Base-by-base conservation (phyloP, 2,888 invertebrate species). In the Bellardia bayeri region DNA sequence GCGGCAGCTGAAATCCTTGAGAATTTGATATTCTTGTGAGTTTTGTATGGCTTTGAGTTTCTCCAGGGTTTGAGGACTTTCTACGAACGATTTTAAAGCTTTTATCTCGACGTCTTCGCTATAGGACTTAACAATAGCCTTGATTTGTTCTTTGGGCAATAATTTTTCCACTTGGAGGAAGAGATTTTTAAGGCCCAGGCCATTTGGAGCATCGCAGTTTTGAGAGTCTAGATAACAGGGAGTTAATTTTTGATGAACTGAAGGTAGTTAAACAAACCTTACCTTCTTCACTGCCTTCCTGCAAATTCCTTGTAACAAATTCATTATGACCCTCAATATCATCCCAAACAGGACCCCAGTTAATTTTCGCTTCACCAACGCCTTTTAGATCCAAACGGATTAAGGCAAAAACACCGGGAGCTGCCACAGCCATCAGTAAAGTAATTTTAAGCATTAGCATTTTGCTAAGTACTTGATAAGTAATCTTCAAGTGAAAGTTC, bases 101-200 rank as follows among this genome's bases (percentile, higher is more conserved):
- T 51, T 82, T 13, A 92, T 89, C 71, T 92, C 90, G 0, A 86
- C 72, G 84, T 92, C 92, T 23, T 90, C 83, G 9, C 85, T 63
- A 16, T 85, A 84, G 9, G 90, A 90, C 74, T 90, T 87, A 4
- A 88, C 87, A 54, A 91, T 75, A 3, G 90, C 89, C n/a, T 89
- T 90, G 1, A 92, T 83, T 2, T 88, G 83, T 0, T 88, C 72
- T 11, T 79, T 78, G 0, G 92, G 92, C 68, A 92, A 14, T 7
- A 91, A 13, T 0, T 89, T 79, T 2, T 90, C 88, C 0, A 90
- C 90, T 68, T 90, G 89, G 0, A 81, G 82, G 6, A 92, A 81
- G 7, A 92, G 89, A 40, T 90, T 88, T 30, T 88, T 86, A 9
- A 92, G 78, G 0, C 91, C 92, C 1, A 87, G 83, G 2, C 89